Percentiles rank a stretch among this genome's conserved stretches.
Conservation (phyloP, 1,140 invertebrate species). For the Drosophila miranda region DNA sequence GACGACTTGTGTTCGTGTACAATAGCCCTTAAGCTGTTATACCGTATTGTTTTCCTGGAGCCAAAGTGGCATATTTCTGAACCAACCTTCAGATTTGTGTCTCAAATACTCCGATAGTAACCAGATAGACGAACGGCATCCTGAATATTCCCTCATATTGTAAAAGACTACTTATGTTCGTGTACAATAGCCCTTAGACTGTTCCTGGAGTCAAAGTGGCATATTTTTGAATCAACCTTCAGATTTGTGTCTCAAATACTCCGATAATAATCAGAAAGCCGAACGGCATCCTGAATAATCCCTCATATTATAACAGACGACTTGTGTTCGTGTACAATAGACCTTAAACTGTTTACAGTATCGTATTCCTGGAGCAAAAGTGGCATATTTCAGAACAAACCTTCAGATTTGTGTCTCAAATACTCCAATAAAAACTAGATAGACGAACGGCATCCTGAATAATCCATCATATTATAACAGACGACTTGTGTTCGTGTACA, state of each 20-base stretch:
- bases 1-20: conserved; percentile 46
- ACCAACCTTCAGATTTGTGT: conserved; percentile 16
- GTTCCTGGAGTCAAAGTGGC: conserved; percentile 13
- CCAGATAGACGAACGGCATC: conserved; percentile 38
- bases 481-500: neutral
- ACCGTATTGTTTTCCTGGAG: conserved; percentile 20
- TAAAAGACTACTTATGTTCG: conserved; percentile 46
- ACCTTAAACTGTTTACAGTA: no score
- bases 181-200: conserved; percentile 11
- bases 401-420: no score
- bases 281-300: conserved; percentile 30
- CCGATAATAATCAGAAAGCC: conserved; percentile 1
- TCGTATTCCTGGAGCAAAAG: no score
- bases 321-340: no score
- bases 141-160: conserved; percentile 38
- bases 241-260: conserved; percentile 25
- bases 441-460: no score
- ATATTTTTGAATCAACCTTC: conserved; percentile 2
- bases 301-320: neutral
- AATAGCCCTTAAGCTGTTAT: conserved; percentile 2
- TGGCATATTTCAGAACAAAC: no score
- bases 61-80: conserved; percentile 51
- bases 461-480: no score
- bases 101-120: conserved; percentile 60
- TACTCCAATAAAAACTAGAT: no score